Evolutionary conservation across 2,113 vertebrate genomes (phyloP).

Genomic region (Tyto alba): DNA sequence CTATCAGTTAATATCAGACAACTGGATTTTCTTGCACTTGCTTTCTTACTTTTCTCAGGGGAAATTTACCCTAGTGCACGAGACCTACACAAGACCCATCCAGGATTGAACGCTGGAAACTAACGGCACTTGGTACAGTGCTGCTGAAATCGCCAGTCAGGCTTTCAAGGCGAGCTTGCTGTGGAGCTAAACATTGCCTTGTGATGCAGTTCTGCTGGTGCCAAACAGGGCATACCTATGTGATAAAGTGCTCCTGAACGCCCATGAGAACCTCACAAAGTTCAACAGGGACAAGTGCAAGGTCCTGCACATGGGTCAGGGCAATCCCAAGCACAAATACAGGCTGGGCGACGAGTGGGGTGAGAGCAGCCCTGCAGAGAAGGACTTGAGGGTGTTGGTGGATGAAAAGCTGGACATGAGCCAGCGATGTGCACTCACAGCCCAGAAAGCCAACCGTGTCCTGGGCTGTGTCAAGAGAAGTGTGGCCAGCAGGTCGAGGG

Average conservation of each 20-base stretch:
- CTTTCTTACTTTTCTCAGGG: neutral
- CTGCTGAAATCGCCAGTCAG: neutral
- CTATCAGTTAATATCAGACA: neutral
- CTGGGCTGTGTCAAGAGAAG: no score
- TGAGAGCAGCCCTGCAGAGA: no score
- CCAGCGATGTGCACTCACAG: no score
- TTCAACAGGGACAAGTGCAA: no score
- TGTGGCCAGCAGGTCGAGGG: no score
- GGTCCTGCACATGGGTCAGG: no score
- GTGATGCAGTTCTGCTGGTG: neutral
- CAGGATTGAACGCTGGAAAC: neutral
- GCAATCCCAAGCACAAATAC: no score
- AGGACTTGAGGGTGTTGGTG: no score
- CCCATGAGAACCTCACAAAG: no score
- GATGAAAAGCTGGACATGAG: no score
- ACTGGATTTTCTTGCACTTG: neutral
- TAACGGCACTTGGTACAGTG: neutral
- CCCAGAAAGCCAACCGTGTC: no score
- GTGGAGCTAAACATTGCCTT: neutral
- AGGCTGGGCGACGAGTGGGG: no score
- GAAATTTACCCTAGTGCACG: neutral
- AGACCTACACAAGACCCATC: neutral
- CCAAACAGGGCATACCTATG: rapidly evolving
- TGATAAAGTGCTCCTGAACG: neutral
- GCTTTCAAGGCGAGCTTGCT: neutral